phyloP scores from a whole-genome alignment of 2,113 vertebrate genomes.

The Tetraodon nigroviridis region DNA sequence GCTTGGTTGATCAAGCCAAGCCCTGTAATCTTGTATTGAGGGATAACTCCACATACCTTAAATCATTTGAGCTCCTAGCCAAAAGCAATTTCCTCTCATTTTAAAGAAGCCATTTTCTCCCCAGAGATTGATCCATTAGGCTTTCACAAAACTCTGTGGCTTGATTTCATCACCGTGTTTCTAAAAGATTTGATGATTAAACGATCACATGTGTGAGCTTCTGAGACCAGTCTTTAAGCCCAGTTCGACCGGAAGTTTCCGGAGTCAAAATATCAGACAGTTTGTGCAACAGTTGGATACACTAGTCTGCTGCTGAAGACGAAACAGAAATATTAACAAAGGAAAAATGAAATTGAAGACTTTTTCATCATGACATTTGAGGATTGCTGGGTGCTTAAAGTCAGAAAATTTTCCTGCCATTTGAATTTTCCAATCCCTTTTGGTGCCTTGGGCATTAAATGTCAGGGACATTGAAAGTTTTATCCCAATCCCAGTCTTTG shows the following conservation, averaged over 20 bases:
- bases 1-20: constrained; percentile 27
- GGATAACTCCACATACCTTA: constrained; percentile 33
- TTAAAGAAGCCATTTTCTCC: constrained; percentile 35
- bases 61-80: constrained; percentile 21
- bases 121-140: constrained; percentile 28
- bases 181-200: constrained; percentile 14
- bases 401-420: not conserved
- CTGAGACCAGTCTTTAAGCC: not conserved
- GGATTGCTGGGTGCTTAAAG: not conserved
- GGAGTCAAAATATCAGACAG: too few relatives aligned
- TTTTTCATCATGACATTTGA: constrained; percentile 1
- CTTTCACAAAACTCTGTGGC: constrained; percentile 32
- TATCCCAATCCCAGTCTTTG: not conserved
- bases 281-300: too few relatives aligned
- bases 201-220: constrained; percentile 10
- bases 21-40: constrained; percentile 48
- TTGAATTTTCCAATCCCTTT: not conserved
- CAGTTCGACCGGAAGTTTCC: too few relatives aligned
- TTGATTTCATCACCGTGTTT: constrained; percentile 22
- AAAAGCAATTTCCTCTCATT: constrained; percentile 42
- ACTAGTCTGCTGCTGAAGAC: not conserved
- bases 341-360: too few relatives aligned
- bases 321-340: too few relatives aligned
- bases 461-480: constrained; percentile 7
- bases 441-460: not conserved